Conservation (phyloP, 2,113 vertebrate genomes). For the Protobothrops mucrosquamatus region DNA sequence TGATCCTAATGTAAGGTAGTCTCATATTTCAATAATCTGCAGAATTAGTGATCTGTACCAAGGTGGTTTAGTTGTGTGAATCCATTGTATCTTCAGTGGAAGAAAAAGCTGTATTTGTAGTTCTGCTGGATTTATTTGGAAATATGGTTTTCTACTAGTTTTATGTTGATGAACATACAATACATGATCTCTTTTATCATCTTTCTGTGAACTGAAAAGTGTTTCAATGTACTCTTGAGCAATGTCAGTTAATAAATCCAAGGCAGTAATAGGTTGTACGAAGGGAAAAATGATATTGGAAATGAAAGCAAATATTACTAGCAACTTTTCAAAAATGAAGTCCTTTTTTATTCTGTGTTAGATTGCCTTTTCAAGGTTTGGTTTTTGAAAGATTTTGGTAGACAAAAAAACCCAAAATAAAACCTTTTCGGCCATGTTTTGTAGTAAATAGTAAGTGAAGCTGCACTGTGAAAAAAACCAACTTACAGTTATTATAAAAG, state of each 20-base stretch:
- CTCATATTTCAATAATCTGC: background rate
- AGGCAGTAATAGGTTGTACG: background rate
- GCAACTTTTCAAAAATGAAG: background rate
- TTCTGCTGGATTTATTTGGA: background rate
- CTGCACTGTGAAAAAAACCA: conserved; percentile 35
- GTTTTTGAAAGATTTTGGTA: background rate
- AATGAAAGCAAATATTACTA: background rate
- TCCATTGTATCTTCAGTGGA: background rate
- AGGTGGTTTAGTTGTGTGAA: background rate
- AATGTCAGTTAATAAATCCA: background rate
- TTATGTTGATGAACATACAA: background rate
- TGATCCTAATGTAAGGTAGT: background rate
- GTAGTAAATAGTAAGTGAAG: conserved; percentile 36
- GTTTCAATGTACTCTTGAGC: background rate
- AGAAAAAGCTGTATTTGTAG: background rate
- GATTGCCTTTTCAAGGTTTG: background rate
- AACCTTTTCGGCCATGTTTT: background rate
- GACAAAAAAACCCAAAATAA: conserved; percentile 7
- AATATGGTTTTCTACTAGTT: background rate
- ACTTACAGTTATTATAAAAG: conserved; percentile 41
- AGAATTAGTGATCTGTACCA: background rate
- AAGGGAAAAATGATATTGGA: background rate
- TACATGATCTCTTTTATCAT: background rate
- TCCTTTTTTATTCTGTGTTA: background rate
- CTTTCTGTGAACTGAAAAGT: conserved; percentile 7